phyloP scores from a whole-genome alignment of 2,113 vertebrate genomes.

The Tyto alba region DNA sequence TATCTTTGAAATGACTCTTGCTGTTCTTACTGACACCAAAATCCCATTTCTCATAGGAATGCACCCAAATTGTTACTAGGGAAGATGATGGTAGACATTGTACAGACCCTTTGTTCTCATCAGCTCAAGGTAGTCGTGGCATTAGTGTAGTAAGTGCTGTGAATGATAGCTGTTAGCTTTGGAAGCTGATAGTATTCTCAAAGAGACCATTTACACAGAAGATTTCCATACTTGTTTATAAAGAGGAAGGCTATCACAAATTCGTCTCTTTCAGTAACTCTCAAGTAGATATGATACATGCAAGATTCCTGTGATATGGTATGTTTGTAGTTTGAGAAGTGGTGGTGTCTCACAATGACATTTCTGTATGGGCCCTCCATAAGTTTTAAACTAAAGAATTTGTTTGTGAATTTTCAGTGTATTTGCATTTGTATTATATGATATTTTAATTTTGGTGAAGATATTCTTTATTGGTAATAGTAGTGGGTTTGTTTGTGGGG shows the following conservation, averaged over 20 bases:
- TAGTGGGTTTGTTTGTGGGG: not conserved
- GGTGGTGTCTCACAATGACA: not conserved
- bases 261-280: not conserved
- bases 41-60: not conserved
- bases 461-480: not conserved
- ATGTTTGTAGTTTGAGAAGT: not conserved
- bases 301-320: not conserved
- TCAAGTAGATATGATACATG: not conserved
- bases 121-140: not conserved
- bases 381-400: not conserved
- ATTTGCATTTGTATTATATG: not conserved
- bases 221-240: not conserved
- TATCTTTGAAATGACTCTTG: not conserved
- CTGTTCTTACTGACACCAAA: not conserved
- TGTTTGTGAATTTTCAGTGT: not conserved
- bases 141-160: not conserved
- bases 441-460: not conserved
- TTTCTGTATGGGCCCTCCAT: not conserved
- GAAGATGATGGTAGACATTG: not conserved
- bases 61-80: not conserved
- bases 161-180: not conserved
- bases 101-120: not conserved
- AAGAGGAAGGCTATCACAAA: not conserved
- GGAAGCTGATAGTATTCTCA: not conserved
- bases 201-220: not conserved